A percentile compares a stretch with the other conserved stretches of the same genome.
Conservation (phyloP, 1,140 invertebrate species). For the Penaeus indicus region DNA sequence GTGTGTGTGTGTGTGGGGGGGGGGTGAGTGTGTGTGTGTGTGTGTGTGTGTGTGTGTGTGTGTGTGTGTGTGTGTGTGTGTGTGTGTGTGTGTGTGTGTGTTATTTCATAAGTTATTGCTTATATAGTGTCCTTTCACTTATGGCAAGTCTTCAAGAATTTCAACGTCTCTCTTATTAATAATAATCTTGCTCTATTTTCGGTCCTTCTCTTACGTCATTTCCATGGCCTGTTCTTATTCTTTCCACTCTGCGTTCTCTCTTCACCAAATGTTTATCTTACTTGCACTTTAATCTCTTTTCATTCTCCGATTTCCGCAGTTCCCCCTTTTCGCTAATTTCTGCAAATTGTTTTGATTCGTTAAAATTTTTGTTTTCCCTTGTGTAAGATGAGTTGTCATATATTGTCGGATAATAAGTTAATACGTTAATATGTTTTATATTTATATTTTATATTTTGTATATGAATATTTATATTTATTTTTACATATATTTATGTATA, state of each 20-base stretch:
- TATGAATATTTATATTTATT: too few species aligned
- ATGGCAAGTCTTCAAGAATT: neutral
- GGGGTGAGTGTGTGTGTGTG: neutral
- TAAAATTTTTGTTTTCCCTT: too few species aligned
- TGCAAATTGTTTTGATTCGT: too few species aligned
- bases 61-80: too few species aligned
- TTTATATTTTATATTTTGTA: neutral
- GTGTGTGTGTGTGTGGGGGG: neutral
- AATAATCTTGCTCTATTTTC: constrained; percentile 19
- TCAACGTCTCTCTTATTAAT: neutral
- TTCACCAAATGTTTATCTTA: neutral
- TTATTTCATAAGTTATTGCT: too few species aligned
- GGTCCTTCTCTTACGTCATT: neutral
- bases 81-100: too few species aligned
- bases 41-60: too few species aligned
- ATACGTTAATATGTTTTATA: neutral
- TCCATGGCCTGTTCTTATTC: neutral
- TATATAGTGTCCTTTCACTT: too few species aligned
- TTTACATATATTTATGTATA: too few species aligned
- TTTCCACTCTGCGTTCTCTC: neutral
- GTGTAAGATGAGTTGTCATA: too few species aligned
- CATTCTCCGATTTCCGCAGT: neutral
- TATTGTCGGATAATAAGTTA: too few species aligned
- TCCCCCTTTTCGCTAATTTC: neutral
- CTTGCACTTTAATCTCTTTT: too few species aligned